Conservation (phyloP, 2,797 vertebrate genomes). For the Oryzias dopingdopingensis region DNA sequence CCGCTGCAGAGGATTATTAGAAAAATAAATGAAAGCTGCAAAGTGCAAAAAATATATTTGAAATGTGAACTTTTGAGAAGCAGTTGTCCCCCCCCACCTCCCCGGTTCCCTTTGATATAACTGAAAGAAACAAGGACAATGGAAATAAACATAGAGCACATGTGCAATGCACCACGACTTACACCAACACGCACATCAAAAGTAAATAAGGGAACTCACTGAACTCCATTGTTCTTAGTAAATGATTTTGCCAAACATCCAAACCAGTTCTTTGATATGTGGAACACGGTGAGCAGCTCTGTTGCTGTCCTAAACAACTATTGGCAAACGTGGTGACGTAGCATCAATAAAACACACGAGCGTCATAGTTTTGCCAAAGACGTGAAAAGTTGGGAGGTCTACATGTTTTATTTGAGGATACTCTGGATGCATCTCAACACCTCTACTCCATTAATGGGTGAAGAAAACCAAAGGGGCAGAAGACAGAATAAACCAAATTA, state of each 20-base stretch:
- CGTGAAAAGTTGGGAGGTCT: constrained; percentile 19
- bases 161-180: constrained; percentile 1
- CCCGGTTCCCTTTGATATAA: constrained; percentile 43
- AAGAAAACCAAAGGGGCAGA: constrained; percentile 60
- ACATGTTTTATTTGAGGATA: constrained; percentile 55
- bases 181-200: background rate
- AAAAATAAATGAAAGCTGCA: constrained; percentile 69
- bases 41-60: constrained; percentile 73
- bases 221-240: no score
- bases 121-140: constrained; percentile 57
- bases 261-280: no score
- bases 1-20: constrained; percentile 70
- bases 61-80: constrained; percentile 68
- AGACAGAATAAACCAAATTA: constrained; percentile 68
- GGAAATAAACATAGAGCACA: constrained; percentile 45
- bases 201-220: background rate
- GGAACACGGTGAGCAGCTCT: no score
- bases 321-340: no score
- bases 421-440: constrained; percentile 54
- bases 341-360: constrained; percentile 6
- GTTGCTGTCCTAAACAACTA: no score
- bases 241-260: no score
- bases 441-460: constrained; percentile 68
- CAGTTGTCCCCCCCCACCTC: constrained; percentile 29
- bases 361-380: constrained; percentile 13